Conservation (phyloP, 2,113 vertebrate genomes). For the Steatornis caripensis region DNA sequence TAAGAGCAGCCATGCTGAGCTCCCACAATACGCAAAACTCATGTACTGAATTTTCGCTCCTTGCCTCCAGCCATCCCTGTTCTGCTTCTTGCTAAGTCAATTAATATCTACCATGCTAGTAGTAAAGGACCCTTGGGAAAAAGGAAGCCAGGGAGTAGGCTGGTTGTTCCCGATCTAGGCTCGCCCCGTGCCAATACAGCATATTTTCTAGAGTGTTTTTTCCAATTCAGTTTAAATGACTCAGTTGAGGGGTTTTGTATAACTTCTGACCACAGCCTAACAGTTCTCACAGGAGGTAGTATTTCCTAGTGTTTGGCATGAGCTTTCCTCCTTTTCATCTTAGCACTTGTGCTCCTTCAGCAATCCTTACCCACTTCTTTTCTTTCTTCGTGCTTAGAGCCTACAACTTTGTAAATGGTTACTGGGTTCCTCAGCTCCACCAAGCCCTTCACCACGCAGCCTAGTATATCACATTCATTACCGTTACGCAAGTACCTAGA, state of each 20-base stretch:
- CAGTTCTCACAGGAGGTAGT: slow-evolving; percentile 13
- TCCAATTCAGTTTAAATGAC: slow-evolving; percentile 29
- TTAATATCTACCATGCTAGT: not conserved
- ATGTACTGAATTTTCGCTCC: not conserved
- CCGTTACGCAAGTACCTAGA: not conserved
- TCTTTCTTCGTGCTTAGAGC: not conserved
- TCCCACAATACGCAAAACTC: not conserved
- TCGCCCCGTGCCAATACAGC: not conserved
- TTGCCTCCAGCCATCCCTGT: slow-evolving; percentile 24
- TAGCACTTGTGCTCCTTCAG: slow-evolving; percentile 13
- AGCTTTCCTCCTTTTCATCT: slow-evolving; percentile 22
- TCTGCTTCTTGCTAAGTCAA: slow-evolving; percentile 23
- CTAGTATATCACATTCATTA: not conserved
- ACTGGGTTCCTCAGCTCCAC: not conserved
- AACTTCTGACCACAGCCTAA: slow-evolving; percentile 14
- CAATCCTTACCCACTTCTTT: not conserved
- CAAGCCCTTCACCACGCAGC: not conserved
- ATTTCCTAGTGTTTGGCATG: slow-evolving; percentile 30
- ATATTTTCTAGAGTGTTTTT: slow-evolving; percentile 46
- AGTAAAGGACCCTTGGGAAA: slow-evolving; percentile 2
- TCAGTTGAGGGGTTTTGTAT: slow-evolving; percentile 25
- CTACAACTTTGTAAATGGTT: not conserved
- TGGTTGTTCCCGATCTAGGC: slow-evolving; percentile 2
- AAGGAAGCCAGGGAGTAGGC: slow-evolving; percentile 16
- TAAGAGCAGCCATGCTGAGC: not conserved